A percentile compares a stretch with the other conserved stretches of the same genome.
Evolutionary conservation across 2,888 invertebrate species (phyloP).

Genomic region (Dastarcus helophoroides): DNA sequence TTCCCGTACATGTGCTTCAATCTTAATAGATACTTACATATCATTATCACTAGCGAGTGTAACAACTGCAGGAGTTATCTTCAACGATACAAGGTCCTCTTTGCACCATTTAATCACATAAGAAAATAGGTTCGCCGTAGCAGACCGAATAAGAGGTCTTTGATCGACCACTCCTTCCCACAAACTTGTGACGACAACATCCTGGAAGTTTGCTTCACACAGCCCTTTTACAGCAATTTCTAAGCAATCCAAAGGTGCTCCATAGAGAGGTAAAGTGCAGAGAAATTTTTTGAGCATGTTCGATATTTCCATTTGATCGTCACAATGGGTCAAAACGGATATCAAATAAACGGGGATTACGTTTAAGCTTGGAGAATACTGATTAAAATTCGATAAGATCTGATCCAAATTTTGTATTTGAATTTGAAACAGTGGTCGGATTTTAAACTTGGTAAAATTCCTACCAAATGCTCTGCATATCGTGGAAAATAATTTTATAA

Average conservation of each 20-base stretch:
- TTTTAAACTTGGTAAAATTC: slow-evolving; percentile 45
- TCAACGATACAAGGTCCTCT: slow-evolving; percentile 44
- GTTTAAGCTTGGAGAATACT: slow-evolving; percentile 44
- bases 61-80: slow-evolving; percentile 56
- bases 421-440: slow-evolving; percentile 47
- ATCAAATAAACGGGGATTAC: slow-evolving; percentile 52
- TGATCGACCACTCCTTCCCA: slow-evolving; percentile 60
- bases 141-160: slow-evolving; percentile 46
- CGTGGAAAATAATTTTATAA: slow-evolving; percentile 44
- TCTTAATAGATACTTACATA: slow-evolving; percentile 40
- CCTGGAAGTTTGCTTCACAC: slow-evolving; percentile 37
- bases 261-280: slow-evolving; percentile 41
- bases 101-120: slow-evolving; percentile 42
- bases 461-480: slow-evolving; percentile 56
- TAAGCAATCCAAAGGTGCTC: slow-evolving; percentile 38
- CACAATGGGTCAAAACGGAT: slow-evolving; percentile 43
- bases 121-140: slow-evolving; percentile 50
- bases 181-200: slow-evolving; percentile 45
- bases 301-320: slow-evolving; percentile 39
- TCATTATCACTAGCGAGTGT: slow-evolving; percentile 58
- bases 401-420: slow-evolving; percentile 49
- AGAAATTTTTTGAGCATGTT: slow-evolving; percentile 47
- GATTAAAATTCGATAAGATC: slow-evolving; percentile 46
- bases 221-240: slow-evolving; percentile 32
- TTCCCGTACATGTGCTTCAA: slow-evolving; percentile 4